Conservation (phyloP, 2,888 invertebrate species). For the Linnaemya vulpina region DNA sequence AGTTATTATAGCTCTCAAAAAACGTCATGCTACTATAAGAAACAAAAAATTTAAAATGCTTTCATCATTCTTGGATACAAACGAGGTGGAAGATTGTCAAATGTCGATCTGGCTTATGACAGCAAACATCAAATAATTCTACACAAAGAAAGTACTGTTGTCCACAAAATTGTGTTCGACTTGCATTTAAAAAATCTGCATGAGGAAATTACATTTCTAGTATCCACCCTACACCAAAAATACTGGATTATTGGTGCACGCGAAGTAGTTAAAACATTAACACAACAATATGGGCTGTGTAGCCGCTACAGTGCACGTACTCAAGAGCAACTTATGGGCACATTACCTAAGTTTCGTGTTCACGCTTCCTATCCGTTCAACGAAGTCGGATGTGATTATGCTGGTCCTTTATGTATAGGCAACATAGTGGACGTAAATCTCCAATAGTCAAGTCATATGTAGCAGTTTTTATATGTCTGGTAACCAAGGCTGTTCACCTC, state of each 20-base stretch:
- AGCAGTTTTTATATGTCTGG: no score
- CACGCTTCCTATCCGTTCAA: no score
- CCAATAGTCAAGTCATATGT: constrained; percentile 62
- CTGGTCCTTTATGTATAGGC: constrained; percentile 45
- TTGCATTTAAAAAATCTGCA: no score
- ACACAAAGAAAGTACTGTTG: constrained; percentile 12
- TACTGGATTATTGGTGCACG: no score
- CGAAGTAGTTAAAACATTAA: background rate
- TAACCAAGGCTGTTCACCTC: no score
- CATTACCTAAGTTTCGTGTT: constrained; percentile 33
- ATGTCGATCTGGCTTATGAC: constrained; percentile 7
- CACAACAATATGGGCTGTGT: background rate
- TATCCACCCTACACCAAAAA: no score
- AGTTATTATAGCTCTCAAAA: no score
- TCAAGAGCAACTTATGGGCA: constrained; percentile 20
- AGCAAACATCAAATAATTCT: constrained; percentile 53
- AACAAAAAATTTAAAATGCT: constrained; percentile 2
- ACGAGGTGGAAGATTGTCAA: constrained; percentile 13
- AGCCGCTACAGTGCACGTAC: constrained; percentile 17
- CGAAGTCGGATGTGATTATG: constrained; percentile 54
- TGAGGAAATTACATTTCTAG: no score
- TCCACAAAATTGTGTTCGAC: constrained; percentile 27
- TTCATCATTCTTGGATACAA: constrained; percentile 32
- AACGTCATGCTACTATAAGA: background rate
- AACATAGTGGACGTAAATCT: constrained; percentile 31